Evolutionary conservation across 2,888 invertebrate species (phyloP).

Genomic region (Leptinotarsa peninsularis): DNA sequence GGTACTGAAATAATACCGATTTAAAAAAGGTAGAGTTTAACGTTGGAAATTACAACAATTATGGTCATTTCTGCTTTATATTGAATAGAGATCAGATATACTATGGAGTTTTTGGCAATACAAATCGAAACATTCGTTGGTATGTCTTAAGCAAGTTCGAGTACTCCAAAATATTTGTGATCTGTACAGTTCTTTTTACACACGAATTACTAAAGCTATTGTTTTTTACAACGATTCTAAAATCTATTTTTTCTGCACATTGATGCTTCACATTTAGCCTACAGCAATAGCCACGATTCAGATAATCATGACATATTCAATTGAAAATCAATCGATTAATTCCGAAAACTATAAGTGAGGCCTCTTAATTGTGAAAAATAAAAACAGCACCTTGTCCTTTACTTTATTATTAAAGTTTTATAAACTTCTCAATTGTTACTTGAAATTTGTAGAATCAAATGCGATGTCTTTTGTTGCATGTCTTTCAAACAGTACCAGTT

Average conservation of each 20-base stretch:
- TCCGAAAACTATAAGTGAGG: background rate
- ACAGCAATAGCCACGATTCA: constrained; percentile 1
- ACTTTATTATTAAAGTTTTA: no score
- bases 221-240: constrained; percentile 49
- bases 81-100: constrained; percentile 38
- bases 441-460: no score
- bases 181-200: constrained; percentile 32
- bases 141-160: background rate
- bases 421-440: no score
- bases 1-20: no score
- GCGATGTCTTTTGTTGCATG: no score
- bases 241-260: constrained; percentile 42
- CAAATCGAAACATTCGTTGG: constrained; percentile 11
- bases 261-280: constrained; percentile 41
- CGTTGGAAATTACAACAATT: constrained; percentile 17
- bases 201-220: constrained; percentile 47
- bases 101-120: constrained; percentile 27
- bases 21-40: constrained; percentile 6
- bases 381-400: background rate
- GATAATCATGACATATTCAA: background rate
- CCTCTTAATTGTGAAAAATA: background rate
- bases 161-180: constrained; percentile 39
- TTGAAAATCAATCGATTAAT: background rate
- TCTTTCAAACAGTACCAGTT: no score
- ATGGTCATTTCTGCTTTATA: constrained; percentile 41